Conservation (phyloP, 30 jellyfish, hydroid and myxozoan species). For the Nemopilema nomurai region DNA sequence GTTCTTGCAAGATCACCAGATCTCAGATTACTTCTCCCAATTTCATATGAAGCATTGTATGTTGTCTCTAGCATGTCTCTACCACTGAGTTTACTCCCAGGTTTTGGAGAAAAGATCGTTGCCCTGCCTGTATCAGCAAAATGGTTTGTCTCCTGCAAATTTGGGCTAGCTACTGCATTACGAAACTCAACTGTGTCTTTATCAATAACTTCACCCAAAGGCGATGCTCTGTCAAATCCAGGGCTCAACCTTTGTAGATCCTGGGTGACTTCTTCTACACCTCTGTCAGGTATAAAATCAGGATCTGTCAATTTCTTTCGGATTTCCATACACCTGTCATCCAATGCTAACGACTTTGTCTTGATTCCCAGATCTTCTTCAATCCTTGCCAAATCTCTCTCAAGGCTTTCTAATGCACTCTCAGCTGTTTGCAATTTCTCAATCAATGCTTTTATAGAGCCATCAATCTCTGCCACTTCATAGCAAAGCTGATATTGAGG, state of each 20-base stretch:
- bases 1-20: conserved; percentile 79
- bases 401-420: conserved; percentile 78
- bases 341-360: conserved; percentile 80
- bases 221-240: conserved; percentile 29
- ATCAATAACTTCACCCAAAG: conserved; percentile 33
- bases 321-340: conserved; percentile 79
- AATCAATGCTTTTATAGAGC: conserved; percentile 71
- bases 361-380: conserved; percentile 79
- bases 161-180: not conserved
- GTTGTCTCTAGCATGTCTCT: conserved; percentile 57
- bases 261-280: conserved; percentile 40
- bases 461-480: conserved; percentile 96
- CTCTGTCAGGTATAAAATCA: conserved; percentile 31
- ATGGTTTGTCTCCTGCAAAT: not conserved
- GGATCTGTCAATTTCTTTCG: conserved; percentile 69
- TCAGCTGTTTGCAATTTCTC: conserved; percentile 82
- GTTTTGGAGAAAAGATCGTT: not conserved
- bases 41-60: conserved; percentile 64
- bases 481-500: conserved; percentile 95
- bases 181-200: conserved; percentile 44
- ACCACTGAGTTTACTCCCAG: conserved; percentile 19
- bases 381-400: conserved; percentile 80
- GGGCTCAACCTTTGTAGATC: conserved; percentile 43
- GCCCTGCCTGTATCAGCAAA: not conserved
- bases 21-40: conserved; percentile 35